A percentile compares a stretch with the other conserved stretches of the same genome.
These are phyloP conservation scores for Anagrus nilaparvatae DNA, from an alignment of 1,140 invertebrate genomes.

Conservation along the genomic window DNA sequence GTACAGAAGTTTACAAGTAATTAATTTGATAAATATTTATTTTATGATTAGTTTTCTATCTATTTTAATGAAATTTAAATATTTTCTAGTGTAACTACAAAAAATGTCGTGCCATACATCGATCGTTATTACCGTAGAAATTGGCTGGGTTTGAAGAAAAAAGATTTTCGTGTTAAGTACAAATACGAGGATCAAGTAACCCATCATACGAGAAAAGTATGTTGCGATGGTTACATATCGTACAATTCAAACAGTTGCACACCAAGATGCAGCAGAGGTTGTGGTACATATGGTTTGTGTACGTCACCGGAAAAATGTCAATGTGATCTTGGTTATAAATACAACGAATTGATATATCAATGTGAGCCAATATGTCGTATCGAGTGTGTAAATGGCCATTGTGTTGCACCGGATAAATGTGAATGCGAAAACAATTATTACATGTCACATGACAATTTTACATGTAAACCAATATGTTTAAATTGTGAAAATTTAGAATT, in stretches of 20 bases:
- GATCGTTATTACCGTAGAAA: constrained; percentile 16
- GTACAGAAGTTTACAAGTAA: constrained; percentile 8
- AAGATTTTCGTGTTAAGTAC: constrained; percentile 17
- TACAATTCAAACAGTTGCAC: not conserved
- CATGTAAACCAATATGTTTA: constrained; percentile 21
- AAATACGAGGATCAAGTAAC: constrained; percentile 15
- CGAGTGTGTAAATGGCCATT: constrained; percentile 18
- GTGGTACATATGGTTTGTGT: constrained; percentile 14
- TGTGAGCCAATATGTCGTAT: constrained; percentile 13
- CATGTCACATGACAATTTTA: not conserved
- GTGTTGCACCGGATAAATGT: constrained; percentile 24
- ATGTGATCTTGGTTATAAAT: constrained; percentile 18
- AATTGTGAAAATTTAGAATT: constrained; percentile 13
- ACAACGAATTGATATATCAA: not conserved
- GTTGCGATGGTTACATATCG: constrained; percentile 47
- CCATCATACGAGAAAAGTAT: constrained; percentile 28
- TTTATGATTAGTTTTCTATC: not conserved
- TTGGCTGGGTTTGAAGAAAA: constrained; percentile 12
- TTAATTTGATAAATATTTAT: not conserved
- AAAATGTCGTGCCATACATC: constrained; percentile 11
- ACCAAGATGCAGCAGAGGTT: constrained; percentile 14
- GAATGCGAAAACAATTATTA: constrained; percentile 24
- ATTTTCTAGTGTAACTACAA: not conserved
- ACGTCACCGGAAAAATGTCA: constrained; percentile 13
- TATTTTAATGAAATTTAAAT: not conserved